Base-by-base conservation (phyloP, 1,140 invertebrate species). In the Ooceraea biroi region DNA sequence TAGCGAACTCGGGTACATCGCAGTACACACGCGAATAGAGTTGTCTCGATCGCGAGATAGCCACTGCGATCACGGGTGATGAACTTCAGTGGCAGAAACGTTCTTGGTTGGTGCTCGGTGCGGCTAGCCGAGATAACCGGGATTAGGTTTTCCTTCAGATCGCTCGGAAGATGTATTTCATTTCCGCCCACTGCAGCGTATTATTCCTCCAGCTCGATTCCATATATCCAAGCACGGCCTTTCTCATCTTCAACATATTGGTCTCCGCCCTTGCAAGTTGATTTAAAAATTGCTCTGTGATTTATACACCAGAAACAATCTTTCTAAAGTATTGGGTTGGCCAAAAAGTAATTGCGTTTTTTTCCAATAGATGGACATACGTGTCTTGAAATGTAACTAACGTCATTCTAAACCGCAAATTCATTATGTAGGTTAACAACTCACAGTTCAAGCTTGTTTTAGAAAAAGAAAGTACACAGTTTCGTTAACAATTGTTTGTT, bases 1-100 rank as follows among this genome's bases (percentile, higher is more conserved):
- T 80, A 80, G 36, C 41, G 65, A n/a, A 22, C 50, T 57, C 48
- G 22, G 30, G 19, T 78, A 44, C 57, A 30, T 44, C 65, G 65
- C 41, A 12, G 12, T 22, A 25, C 55, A 2, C 44, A 19, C 3
- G 36, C 36, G 36, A 30, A 61, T 76, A 76, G 68, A 84, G 58
- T 71, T 41, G 61, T 61, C 44, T 22, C 27, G 27, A 61, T 73
- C 46, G 17, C n/a, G 44, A 58, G 8, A 73, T 61, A 48, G 41
- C 30, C 14, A 73, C 61, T 48, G 48, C 44, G 14, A 82, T 73
- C 14, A 46, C 41, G 19, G 52, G 30, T 41, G 27, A n/a, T 61
- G 0, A 72, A n/a, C 58, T 74, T 74, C 12, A 65, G 3, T 11
- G 10, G 17, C 12, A 25, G 19, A 30, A 82, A 46, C 17, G 7